These are phyloP conservation scores for Mus minutoides DNA, from an alignment of 2,797 vertebrate genomes.

Conservation along the genomic window DNA sequence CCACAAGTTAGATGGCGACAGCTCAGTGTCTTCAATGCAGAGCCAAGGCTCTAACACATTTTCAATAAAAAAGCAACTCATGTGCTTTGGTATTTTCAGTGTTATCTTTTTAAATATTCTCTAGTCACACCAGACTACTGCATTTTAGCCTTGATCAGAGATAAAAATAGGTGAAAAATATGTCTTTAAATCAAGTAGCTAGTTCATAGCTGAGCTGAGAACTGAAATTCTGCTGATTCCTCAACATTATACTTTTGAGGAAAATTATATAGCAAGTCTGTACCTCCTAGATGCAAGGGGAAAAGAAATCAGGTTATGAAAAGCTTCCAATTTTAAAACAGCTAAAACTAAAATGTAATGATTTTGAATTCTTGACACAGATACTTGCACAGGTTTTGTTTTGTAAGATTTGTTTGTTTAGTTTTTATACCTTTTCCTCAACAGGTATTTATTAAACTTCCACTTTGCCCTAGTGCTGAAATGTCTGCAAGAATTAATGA, in stretches of 20 bases:
- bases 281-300: not conserved
- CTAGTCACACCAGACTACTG: not conserved
- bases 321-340: not conserved
- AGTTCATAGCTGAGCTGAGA: not conserved
- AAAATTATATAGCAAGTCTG: not conserved
- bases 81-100: constrained; percentile 29
- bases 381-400: not conserved
- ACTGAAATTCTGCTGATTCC: not conserved
- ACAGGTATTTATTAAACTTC: constrained; percentile 23
- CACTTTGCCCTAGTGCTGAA: not conserved
- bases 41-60: not conserved
- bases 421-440: constrained; percentile 17
- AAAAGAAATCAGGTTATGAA: not conserved
- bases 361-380: constrained; percentile 23
- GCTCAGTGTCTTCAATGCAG: constrained; percentile 14
- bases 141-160: not conserved
- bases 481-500: not conserved
- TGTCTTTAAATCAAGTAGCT: not conserved
- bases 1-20: not conserved
- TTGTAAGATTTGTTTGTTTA: not conserved
- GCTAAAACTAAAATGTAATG: not conserved
- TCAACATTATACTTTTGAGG: not conserved
- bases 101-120: constrained; percentile 20
- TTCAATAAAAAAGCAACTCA: constrained; percentile 25
- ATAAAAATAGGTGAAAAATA: not conserved